Percentiles rank a stretch among this genome's conserved stretches.
Evolutionary conservation across 2,888 invertebrate genomes (phyloP).

Genomic region (Apotomis turbidana): DNA sequence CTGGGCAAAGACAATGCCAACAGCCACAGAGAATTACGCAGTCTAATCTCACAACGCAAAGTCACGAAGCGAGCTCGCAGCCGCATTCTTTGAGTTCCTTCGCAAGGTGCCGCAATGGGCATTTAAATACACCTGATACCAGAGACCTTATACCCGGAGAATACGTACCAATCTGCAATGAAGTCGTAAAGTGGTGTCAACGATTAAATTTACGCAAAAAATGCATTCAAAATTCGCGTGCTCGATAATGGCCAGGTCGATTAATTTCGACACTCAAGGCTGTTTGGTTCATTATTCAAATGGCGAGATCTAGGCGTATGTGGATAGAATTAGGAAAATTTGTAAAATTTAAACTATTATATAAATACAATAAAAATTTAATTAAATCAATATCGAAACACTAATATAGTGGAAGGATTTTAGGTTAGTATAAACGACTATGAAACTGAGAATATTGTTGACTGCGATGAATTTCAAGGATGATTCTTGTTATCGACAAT

Average conservation of each 20-base stretch:
- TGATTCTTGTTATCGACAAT: too few species aligned
- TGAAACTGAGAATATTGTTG: too few species aligned
- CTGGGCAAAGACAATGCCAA: conserved; percentile 31
- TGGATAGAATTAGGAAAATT: not conserved
- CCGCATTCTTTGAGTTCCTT: conserved; percentile 57
- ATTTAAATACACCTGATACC: conserved; percentile 12
- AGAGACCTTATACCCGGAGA: conserved; percentile 2
- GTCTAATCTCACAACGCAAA: conserved; percentile 50
- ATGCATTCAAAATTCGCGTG: conserved; percentile 39
- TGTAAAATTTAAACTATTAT: not conserved
- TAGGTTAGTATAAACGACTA: too few species aligned
- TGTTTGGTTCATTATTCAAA: conserved; percentile 27
- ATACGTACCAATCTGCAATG: conserved; percentile 7
- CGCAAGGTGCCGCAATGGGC: conserved; percentile 42
- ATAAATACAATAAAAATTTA: too few species aligned
- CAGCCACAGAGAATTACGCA: conserved; percentile 51
- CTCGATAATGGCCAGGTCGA: conserved; percentile 22
- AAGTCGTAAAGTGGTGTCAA: conserved; percentile 8
- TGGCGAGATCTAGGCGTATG: conserved; percentile 1
- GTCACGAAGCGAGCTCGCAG: conserved; percentile 49
- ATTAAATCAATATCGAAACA: too few species aligned
- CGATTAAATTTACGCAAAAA: conserved; percentile 29
- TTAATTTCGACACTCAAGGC: conserved; percentile 37
- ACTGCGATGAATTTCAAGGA: too few species aligned
- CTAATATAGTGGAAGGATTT: too few species aligned